These are phyloP conservation scores for Deilephila elpenor DNA, from an alignment of 2,888 invertebrate genomes.

Conservation along the genomic window DNA sequence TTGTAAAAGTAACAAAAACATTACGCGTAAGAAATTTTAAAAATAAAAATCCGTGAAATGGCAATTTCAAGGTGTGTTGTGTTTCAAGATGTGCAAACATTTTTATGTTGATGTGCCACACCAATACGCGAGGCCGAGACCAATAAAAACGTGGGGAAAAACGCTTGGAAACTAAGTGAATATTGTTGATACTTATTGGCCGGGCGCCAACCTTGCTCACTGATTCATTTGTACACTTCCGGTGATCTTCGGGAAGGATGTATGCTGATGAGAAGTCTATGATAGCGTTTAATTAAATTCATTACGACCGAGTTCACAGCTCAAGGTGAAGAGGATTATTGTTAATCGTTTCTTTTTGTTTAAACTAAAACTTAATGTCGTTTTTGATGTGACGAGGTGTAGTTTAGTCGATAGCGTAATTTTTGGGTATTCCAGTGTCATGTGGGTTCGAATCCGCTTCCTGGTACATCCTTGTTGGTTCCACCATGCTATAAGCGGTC, in stretches of 20 bases:
- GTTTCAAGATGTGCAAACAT: slow-evolving; percentile 21
- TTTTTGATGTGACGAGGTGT: background rate
- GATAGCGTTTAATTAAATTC: slow-evolving; percentile 17
- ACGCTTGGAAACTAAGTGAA: slow-evolving; percentile 13
- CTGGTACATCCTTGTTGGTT: no score
- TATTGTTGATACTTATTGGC: slow-evolving; percentile 11
- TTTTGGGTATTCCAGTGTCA: no score
- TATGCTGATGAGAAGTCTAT: slow-evolving; percentile 22
- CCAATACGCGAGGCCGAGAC: background rate
- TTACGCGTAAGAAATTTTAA: background rate
- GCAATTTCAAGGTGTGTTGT: slow-evolving; percentile 10
- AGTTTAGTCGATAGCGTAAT: background rate
- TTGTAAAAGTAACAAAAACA: slow-evolving; percentile 1
- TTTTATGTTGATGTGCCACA: background rate
- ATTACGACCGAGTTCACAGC: background rate
- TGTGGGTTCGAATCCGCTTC: no score
- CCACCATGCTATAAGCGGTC: no score
- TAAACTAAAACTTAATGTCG: background rate
- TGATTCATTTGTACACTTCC: slow-evolving; percentile 18
- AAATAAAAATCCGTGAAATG: slow-evolving; percentile 4
- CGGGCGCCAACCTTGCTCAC: slow-evolving; percentile 21
- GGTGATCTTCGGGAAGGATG: slow-evolving; percentile 21
- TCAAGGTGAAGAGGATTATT: slow-evolving; percentile 13
- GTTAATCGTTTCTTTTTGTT: background rate
- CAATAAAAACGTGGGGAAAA: slow-evolving; percentile 19